phyloP scores from a whole-genome alignment of 2,797 vertebrate species.

The Crenuchus spilurus region DNA sequence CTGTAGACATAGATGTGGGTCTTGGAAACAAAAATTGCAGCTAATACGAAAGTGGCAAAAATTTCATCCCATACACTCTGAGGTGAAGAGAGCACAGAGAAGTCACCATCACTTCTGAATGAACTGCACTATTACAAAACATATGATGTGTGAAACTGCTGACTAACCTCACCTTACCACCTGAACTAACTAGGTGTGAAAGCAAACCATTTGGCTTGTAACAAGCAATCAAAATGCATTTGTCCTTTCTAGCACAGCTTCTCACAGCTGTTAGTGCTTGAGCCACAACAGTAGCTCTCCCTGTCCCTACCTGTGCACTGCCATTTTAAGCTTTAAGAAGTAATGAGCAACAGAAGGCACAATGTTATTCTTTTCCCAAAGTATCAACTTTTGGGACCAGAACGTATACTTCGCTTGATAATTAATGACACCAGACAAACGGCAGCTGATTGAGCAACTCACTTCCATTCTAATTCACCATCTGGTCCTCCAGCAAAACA shows the following conservation, averaged over 20 bases:
- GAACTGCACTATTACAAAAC: not conserved
- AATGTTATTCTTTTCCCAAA: slow-evolving; percentile 75
- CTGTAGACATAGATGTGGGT: too few relatives aligned
- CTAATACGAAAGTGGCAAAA: too few relatives aligned
- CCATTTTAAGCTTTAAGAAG: slow-evolving; percentile 70
- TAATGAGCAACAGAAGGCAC: slow-evolving; percentile 84
- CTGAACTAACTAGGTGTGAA: slow-evolving; percentile 36
- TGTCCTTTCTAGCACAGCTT: slow-evolving; percentile 29
- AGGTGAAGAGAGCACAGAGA: too few relatives aligned
- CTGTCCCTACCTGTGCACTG: slow-evolving; percentile 26
- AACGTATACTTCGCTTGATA: slow-evolving; percentile 80
- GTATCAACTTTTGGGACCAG: slow-evolving; percentile 81
- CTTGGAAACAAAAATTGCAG: too few relatives aligned
- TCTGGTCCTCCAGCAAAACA: slow-evolving; percentile 79
- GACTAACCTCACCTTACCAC: slow-evolving; percentile 1
- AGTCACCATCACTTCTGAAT: too few relatives aligned
- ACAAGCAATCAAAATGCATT: slow-evolving; percentile 31
- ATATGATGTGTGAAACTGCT: not conserved
- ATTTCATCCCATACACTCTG: too few relatives aligned
- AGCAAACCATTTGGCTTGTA: slow-evolving; percentile 38
- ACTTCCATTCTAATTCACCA: slow-evolving; percentile 84
- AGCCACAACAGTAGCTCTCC: slow-evolving; percentile 30
- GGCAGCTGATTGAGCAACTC: slow-evolving; percentile 83
- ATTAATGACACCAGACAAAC: slow-evolving; percentile 85
- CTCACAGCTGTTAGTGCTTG: slow-evolving; percentile 44